phyloP scores from a whole-genome alignment of 2,797 vertebrate genomes.

The Balearica regulorum region DNA sequence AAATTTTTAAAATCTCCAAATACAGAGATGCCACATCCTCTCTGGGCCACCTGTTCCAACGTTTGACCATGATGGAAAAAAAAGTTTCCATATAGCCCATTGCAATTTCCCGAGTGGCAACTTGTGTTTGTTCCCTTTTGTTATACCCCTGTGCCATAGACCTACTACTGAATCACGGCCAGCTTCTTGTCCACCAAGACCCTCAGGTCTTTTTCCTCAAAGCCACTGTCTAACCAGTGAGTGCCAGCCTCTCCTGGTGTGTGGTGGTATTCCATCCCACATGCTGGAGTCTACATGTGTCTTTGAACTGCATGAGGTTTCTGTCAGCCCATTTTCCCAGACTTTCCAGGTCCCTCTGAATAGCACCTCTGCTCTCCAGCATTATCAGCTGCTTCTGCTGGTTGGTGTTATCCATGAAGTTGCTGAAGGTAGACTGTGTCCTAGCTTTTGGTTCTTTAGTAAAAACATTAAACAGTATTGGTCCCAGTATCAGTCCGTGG shows the following conservation, averaged over 20 bases:
- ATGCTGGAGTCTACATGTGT: rapidly evolving
- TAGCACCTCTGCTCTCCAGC: not conserved
- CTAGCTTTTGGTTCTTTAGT: not conserved
- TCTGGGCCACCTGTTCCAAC: not conserved
- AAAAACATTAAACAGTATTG: not conserved
- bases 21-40: not conserved
- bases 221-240: not conserved
- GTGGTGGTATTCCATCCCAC: not conserved
- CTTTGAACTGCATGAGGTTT: not conserved
- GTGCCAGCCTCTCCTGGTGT: not conserved
- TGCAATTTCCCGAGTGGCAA: not conserved
- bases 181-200: not conserved
- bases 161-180: rapidly evolving
- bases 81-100: not conserved
- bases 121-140: not conserved
- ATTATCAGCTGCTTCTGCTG: rapidly evolving
- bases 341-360: not conserved
- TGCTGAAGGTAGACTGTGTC: not conserved
- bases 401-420: not conserved
- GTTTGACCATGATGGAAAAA: not conserved
- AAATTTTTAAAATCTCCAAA: not conserved
- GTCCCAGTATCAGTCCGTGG: not conserved
- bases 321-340: not conserved
- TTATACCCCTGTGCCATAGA: not conserved
- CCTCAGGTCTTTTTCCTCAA: not conserved